phyloP scores from a whole-genome alignment of 2,888 invertebrate species.

The Melieria crassipennis region DNA sequence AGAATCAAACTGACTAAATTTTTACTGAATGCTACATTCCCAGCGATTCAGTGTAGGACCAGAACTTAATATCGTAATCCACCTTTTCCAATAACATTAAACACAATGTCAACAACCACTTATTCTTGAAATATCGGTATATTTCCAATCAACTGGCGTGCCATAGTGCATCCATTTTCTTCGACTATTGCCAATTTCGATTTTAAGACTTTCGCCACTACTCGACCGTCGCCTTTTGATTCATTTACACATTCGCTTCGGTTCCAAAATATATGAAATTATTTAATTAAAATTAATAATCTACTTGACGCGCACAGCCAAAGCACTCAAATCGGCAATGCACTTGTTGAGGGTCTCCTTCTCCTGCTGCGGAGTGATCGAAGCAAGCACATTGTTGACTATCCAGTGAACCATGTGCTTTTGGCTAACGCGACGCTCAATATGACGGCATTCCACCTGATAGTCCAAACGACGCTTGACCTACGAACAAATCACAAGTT shows the following conservation, averaged over 20 bases:
- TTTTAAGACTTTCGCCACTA: too few species aligned
- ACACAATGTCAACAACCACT: too few species aligned
- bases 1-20: too few species aligned
- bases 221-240: neutral
- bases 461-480: conserved; percentile 91
- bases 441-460: conserved; percentile 85
- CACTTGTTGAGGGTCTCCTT: conserved; percentile 90
- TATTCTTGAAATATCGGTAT: too few species aligned
- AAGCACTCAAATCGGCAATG: conserved; percentile 81
- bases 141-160: too few species aligned
- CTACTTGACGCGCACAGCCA: conserved; percentile 70
- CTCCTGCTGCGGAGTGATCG: conserved; percentile 95
- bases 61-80: too few species aligned
- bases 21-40: too few species aligned
- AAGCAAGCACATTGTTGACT: conserved; percentile 80
- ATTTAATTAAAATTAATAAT: conserved; percentile 1
- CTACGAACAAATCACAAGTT: conserved; percentile 62
- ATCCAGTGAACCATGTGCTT: conserved; percentile 96
- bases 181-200: too few species aligned
- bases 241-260: conserved; percentile 17
- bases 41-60: too few species aligned
- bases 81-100: too few species aligned
- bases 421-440: conserved; percentile 87
- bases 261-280: conserved; percentile 29
- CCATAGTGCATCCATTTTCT: too few species aligned